Evolutionary conservation across 2,888 invertebrate genomes (phyloP).

Genomic region (Dryadula phaetusa): DNA sequence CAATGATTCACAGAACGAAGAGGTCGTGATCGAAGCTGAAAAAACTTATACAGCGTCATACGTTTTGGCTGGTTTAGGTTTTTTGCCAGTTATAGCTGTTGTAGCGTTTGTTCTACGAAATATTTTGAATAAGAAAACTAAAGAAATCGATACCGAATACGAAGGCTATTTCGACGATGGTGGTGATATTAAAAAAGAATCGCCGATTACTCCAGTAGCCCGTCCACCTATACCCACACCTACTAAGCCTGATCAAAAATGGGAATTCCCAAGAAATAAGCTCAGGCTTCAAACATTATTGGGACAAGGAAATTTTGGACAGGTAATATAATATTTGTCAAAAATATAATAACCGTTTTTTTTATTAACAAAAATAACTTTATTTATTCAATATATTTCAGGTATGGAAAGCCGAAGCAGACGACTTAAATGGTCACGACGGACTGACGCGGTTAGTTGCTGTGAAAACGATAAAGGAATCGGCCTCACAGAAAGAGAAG

Average conservation of each 20-base stretch:
- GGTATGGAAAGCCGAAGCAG: constrained; percentile 94
- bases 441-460: constrained; percentile 92
- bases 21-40: constrained; percentile 83
- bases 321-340: too few species aligned
- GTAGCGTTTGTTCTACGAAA: constrained; percentile 83
- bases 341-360: too few species aligned
- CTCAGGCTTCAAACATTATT: constrained; percentile 90
- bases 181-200: constrained; percentile 79
- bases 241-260: constrained; percentile 84
- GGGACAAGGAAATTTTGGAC: constrained; percentile 94
- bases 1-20: constrained; percentile 70
- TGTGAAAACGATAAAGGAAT: constrained; percentile 92
- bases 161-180: constrained; percentile 86
- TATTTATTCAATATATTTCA: constrained; percentile 55
- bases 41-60: constrained; percentile 86
- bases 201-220: constrained; percentile 81
- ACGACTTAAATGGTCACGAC: constrained; percentile 90
- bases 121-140: constrained; percentile 81
- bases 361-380: background rate
- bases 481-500: constrained; percentile 90
- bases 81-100: constrained; percentile 84
- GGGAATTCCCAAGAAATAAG: constrained; percentile 92
- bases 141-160: constrained; percentile 84
- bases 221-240: constrained; percentile 82
- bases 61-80: constrained; percentile 85